phyloP scores from a whole-genome alignment of 2,797 vertebrate genomes.

The Sebastes taczanowskii region DNA sequence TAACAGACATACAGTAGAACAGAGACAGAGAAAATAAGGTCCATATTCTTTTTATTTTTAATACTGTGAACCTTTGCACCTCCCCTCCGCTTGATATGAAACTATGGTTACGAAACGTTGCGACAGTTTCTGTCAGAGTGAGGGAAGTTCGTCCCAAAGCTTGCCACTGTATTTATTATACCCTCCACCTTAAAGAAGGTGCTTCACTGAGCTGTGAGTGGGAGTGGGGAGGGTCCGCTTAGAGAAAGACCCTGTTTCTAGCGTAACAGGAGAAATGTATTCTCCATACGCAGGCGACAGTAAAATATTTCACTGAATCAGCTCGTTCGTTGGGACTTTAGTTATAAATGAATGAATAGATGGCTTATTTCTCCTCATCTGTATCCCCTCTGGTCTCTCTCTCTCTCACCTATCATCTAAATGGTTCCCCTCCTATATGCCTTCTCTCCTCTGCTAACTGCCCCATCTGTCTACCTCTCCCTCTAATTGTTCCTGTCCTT shows the following conservation, averaged over 20 bases:
- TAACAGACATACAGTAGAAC: too few species aligned
- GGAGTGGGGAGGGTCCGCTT: too few species aligned
- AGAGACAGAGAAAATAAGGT: too few species aligned
- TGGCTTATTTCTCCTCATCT: constrained; percentile 29
- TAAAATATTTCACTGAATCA: constrained; percentile 2
- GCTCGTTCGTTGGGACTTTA: neutral
- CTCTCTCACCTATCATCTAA: constrained; percentile 41
- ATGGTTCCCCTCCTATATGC: constrained; percentile 36
- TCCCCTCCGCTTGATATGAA: too few species aligned
- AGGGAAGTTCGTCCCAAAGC: too few species aligned
- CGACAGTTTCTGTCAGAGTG: too few species aligned
- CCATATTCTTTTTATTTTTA: too few species aligned
- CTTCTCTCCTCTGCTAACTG: constrained; percentile 54
- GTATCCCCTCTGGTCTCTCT: constrained; percentile 4
- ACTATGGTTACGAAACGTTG: too few species aligned
- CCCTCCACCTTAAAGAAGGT: too few species aligned
- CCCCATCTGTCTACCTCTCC: constrained; percentile 62
- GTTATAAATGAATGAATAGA: constrained; percentile 26
- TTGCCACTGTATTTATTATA: too few species aligned
- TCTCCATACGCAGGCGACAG: neutral
- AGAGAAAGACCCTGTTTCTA: neutral
- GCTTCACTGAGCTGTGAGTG: too few species aligned
- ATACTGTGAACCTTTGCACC: too few species aligned
- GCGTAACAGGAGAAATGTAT: neutral
- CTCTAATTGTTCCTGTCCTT: constrained; percentile 64